phyloP scores from a whole-genome alignment of 2,797 vertebrate species.

The Chaetophractus vellerosus region DNA sequence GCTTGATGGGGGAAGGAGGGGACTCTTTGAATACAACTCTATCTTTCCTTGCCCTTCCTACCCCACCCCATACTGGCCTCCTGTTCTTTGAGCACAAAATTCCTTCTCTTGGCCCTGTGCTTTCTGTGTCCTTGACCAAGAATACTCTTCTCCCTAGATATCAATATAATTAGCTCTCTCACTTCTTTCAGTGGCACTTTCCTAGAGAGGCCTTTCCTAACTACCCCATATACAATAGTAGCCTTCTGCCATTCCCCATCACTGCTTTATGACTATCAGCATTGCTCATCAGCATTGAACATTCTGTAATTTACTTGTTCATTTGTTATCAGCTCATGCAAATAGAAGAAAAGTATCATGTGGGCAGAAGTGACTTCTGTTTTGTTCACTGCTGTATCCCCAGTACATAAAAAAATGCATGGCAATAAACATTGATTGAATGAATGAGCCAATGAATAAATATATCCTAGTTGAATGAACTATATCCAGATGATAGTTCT shows the following conservation, averaged over 20 bases:
- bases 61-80: neutral
- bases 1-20: fast-evolving
- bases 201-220: neutral
- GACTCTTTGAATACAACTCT: neutral
- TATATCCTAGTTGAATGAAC: no score
- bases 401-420: fast-evolving
- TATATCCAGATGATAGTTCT: neutral
- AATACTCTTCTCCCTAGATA: neutral
- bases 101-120: neutral
- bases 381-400: neutral
- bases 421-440: neutral
- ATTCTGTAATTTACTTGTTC: neutral
- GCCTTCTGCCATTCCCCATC: no score
- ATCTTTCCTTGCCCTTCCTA: neutral
- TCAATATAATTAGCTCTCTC: fast-evolving
- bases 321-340: neutral
- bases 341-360: neutral
- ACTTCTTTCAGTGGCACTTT: neutral
- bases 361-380: neutral
- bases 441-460: neutral
- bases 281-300: fast-evolving
- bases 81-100: fast-evolving
- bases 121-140: neutral
- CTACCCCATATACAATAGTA: neutral
- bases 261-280: fast-evolving